These are phyloP conservation scores for Phymanthus crucifer DNA, from an alignment of 92 coral and sea anemone species.

Conservation along the genomic window DNA sequence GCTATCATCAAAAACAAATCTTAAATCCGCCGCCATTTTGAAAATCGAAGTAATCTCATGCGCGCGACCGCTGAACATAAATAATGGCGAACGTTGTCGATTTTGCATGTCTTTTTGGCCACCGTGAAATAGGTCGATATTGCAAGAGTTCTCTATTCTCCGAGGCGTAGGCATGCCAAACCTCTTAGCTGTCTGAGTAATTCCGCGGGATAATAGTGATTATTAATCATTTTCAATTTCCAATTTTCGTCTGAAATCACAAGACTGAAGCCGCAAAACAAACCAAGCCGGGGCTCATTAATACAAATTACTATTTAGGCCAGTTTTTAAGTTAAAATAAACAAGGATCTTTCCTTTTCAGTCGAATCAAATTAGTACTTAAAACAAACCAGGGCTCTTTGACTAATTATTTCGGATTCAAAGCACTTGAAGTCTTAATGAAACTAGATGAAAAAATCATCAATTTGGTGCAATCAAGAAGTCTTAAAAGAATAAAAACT, in stretches of 20 bases:
- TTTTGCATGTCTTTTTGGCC: not conserved
- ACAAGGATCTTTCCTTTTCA: not conserved
- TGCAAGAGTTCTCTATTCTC: not conserved
- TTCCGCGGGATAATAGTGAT: not conserved
- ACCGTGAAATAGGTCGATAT: not conserved
- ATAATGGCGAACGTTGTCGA: no score
- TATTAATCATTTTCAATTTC: not conserved
- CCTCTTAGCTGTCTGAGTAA: not conserved
- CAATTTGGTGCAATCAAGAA: not conserved
- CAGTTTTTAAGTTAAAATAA: not conserved
- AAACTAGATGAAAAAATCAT: not conserved
- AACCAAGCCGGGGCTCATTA: not conserved
- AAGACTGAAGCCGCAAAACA: not conserved
- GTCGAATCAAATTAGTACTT: not conserved
- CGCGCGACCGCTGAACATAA: no score
- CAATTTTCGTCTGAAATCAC: not conserved
- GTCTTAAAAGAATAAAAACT: not conserved
- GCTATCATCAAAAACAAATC: not conserved
- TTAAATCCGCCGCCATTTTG: no score
- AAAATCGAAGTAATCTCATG: no score
- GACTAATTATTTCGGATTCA: not conserved
- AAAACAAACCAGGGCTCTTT: not conserved
- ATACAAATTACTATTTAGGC: not conserved
- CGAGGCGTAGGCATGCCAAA: not conserved
- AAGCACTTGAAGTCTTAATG: not conserved